These are phyloP conservation scores for Nothobranchius kuhntae DNA, from an alignment of 2,113 vertebrate genomes.

Conservation along the genomic window DNA sequence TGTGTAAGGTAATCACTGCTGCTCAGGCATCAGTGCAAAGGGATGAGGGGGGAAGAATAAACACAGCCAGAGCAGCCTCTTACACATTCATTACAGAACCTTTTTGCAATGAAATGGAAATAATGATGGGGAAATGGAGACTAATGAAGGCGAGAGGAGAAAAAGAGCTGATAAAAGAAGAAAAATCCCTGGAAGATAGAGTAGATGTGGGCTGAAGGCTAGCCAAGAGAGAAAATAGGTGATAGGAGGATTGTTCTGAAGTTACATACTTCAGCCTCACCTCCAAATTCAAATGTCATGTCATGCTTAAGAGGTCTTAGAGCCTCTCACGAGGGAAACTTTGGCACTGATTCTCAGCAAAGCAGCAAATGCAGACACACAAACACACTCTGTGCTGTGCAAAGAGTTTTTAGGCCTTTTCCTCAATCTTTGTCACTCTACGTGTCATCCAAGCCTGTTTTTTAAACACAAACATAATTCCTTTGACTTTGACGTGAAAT, in stretches of 20 bases:
- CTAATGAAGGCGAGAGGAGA: conserved; percentile 26
- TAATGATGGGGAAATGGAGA: conserved; percentile 12
- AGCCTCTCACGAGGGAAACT: conserved; percentile 51
- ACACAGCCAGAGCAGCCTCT: conserved; percentile 46
- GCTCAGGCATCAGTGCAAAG: conserved; percentile 48
- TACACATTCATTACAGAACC: conserved; percentile 52
- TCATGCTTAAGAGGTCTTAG: conserved; percentile 50
- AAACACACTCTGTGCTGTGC: conserved; percentile 36
- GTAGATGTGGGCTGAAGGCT: conserved; percentile 15
- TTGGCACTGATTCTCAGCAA: conserved; percentile 27
- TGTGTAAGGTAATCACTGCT: conserved; percentile 66
- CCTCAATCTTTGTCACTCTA: background rate
- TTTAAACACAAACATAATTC: background rate
- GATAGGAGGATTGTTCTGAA: conserved; percentile 17
- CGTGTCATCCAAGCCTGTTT: background rate
- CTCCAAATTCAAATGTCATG: conserved; percentile 48
- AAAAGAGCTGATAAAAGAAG: conserved; percentile 11
- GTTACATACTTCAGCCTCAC: conserved; percentile 21
- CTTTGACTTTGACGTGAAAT: background rate
- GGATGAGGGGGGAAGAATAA: conserved; percentile 48
- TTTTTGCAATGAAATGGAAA: conserved; percentile 29
- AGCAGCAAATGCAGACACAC: conserved; percentile 15
- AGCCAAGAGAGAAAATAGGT: background rate
- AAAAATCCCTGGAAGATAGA: conserved; percentile 11
- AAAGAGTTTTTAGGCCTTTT: conserved; percentile 11